Evolutionary conservation across 2,888 invertebrate genomes (phyloP), one percentile per base, ranked within the genome.

Genomic region (Pyrocoelia pectoralis): DNA sequence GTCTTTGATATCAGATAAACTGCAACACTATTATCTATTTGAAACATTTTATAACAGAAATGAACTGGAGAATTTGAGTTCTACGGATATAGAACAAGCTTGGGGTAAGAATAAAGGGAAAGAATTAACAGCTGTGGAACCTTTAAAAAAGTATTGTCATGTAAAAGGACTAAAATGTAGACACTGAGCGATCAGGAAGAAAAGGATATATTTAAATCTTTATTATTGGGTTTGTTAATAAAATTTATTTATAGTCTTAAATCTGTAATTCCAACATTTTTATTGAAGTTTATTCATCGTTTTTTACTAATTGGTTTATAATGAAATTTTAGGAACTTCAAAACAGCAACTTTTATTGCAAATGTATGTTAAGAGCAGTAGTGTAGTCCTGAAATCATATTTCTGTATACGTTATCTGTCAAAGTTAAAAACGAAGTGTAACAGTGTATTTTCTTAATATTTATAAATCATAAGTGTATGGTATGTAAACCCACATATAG

Each of bases 281-380:
- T 9, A 38, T 38, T 38, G 41, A 41, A 41, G 41, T 13, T 41
- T 41, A 13, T 41, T 24, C 24, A 24, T 24, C 13, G 12, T 41
- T 41, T 41, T 8, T 41, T 41, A 41, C 41, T 13, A 41, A 5
- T 41, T 41, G 41, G 12, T 41, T 8, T 41, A 38, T 41, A 41
- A 14, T 41, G 12, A 41, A 41, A 13, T 41, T 41, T 12, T 41
- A 41, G 41, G 41, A 41, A n/a, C n/a, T n/a, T n/a, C n/a, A 8
- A 14, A 41, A 41, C 13, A 41, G 38, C 38, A 38, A 38, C 38
- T 41, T 13, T 12, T 13, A 41, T 13, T 41, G 13, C 14, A 41
- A 41, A 41, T 41, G 13, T 41, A 41, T 41, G 38, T 38, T 38
- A 38, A 8, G 38, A 38, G 38, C 38, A 38, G 38, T 38, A n/a